Evolutionary conservation across 2,113 vertebrate species (phyloP).

Genomic region (Cryptomyrus ogoouensis): DNA sequence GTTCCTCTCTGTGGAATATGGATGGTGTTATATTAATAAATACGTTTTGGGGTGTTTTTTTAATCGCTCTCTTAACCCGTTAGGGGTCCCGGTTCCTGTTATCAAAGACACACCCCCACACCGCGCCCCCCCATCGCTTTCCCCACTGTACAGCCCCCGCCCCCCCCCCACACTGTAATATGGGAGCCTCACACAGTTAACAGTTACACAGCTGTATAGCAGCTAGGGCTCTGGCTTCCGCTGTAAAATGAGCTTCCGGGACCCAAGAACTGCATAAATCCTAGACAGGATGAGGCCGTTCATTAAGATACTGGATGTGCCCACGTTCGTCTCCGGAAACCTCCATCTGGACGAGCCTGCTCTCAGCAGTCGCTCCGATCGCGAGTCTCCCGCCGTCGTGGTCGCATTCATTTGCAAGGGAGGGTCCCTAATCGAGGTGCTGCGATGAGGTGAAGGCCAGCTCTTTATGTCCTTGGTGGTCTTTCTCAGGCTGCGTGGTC

Average conservation of each 20-base stretch:
- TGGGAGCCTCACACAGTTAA: background rate
- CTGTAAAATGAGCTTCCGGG: background rate
- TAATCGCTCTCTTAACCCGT: background rate
- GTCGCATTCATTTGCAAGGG: background rate
- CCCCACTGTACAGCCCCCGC: background rate
- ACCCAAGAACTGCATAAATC: background rate
- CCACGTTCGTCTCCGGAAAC: background rate
- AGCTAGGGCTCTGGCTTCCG: background rate
- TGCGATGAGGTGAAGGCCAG: background rate
- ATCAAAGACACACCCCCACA: background rate
- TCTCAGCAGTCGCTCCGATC: too few species aligned
- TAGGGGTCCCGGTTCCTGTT: background rate
- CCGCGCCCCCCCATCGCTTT: background rate
- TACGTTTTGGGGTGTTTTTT: background rate
- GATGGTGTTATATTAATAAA: background rate
- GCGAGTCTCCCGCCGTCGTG: too few species aligned
- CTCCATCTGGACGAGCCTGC: too few species aligned
- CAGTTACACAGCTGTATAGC: background rate
- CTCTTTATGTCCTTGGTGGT: background rate
- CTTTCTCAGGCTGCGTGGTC: background rate
- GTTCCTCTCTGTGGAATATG: background rate
- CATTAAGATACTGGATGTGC: background rate
- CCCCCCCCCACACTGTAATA: background rate
- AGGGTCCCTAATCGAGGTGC: background rate
- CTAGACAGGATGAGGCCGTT: background rate